Conservation (phyloP, 2,888 invertebrate species). For the Conistra vaccinii region DNA sequence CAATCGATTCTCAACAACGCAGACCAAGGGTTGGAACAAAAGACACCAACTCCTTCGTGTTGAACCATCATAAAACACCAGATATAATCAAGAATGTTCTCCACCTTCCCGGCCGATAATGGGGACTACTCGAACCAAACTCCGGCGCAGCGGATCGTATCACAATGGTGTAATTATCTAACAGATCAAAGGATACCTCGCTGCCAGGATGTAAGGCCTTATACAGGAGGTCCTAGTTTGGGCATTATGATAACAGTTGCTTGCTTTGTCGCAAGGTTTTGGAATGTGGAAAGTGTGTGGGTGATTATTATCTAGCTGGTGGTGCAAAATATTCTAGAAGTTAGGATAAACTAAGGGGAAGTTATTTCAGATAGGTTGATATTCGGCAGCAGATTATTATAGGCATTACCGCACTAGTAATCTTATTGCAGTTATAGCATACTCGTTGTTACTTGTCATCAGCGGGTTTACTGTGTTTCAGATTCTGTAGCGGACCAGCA, state of each 20-base stretch:
- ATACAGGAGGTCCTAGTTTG: constrained; percentile 66
- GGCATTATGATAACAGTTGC: constrained; percentile 12
- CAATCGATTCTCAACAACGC: not conserved
- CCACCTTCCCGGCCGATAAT: constrained; percentile 32
- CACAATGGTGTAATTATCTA: constrained; percentile 81
- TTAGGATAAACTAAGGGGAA: not conserved
- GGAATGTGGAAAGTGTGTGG: not conserved
- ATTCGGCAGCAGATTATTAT: not conserved
- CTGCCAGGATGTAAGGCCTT: constrained; percentile 58
- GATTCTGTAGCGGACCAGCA: not conserved
- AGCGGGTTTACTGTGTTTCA: not conserved
- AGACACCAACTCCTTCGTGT: constrained; percentile 30
- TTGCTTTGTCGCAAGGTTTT: not conserved
- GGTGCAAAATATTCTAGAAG: not conserved
- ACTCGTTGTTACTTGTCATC: not conserved
- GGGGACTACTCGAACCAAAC: constrained; percentile 60
- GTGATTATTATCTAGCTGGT: not conserved
- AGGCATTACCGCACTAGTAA: not conserved
- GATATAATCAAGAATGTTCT: constrained; percentile 48
- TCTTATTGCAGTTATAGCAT: not conserved
- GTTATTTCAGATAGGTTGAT: not conserved
- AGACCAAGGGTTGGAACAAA: constrained; percentile 14
- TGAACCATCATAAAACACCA: constrained; percentile 45
- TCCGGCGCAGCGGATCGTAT: constrained; percentile 60
- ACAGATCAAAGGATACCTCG: constrained; percentile 69